Evolutionary conservation across 2,888 invertebrate genomes (phyloP).

Genomic region (Drosophila longiperda): DNA sequence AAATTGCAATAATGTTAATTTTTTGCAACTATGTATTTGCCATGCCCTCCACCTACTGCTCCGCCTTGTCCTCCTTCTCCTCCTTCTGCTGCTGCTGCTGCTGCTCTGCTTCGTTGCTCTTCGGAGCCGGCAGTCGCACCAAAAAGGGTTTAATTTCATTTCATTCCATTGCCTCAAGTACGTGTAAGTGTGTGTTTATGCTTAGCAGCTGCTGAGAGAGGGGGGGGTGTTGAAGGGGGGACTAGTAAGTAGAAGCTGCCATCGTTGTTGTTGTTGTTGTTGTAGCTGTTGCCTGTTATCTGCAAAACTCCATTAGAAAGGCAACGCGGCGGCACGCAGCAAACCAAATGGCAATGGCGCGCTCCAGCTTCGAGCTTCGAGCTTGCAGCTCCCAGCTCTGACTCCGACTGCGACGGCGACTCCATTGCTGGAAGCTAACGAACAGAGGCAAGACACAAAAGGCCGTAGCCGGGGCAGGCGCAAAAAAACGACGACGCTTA

Average conservation of each 20-base stretch:
- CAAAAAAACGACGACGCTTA: conserved; percentile 75
- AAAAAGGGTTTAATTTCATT: conserved; percentile 82
- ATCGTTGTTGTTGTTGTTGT: conserved; percentile 29
- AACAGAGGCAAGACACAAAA: conserved; percentile 57
- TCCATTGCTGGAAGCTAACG: conserved; percentile 56
- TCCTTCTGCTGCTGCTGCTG: conserved; percentile 6
- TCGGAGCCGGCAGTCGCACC: conserved; percentile 52
- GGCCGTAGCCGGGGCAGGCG: conserved; percentile 41
- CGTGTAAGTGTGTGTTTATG: conserved; percentile 80
- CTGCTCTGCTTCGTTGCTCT: conserved; percentile 1
- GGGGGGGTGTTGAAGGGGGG: not conserved
- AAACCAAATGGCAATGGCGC: conserved; percentile 76
- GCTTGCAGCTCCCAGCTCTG: conserved; percentile 16
- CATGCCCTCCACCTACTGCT: conserved; percentile 11
- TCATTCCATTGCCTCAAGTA: conserved; percentile 67
- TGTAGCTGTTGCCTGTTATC: conserved; percentile 67
- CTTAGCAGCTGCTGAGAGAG: conserved; percentile 47
- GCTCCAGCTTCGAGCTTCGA: conserved; percentile 35
- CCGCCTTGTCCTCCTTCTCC: not conserved
- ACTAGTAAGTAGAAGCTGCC: conserved; percentile 36
- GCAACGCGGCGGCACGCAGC: conserved; percentile 70
- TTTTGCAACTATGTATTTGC: conserved; percentile 68
- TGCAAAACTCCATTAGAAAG: conserved; percentile 80
- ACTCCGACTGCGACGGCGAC: conserved; percentile 1
- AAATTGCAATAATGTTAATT: conserved; percentile 76